These are phyloP conservation scores for Burhinus bistriatus DNA, from an alignment of 2,113 vertebrate species.

Conservation along the genomic window DNA sequence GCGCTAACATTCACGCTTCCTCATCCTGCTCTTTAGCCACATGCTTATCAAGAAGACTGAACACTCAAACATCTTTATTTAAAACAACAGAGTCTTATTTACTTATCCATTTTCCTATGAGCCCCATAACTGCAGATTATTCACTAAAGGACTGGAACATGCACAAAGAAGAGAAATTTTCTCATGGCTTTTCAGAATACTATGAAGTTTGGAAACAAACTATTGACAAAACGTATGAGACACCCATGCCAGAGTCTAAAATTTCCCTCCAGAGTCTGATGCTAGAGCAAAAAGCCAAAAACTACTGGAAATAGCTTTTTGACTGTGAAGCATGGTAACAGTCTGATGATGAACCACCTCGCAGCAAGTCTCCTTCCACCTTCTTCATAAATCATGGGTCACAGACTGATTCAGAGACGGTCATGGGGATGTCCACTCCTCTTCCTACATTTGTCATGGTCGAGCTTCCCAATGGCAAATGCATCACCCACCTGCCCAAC, in stretches of 20 bases:
- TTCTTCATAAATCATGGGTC: not conserved
- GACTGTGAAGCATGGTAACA: fast-evolving
- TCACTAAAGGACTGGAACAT: not conserved
- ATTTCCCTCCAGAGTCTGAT: fast-evolving
- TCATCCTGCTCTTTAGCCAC: not conserved
- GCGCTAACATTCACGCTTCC: not conserved
- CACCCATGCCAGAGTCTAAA: fast-evolving
- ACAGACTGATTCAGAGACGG: fast-evolving
- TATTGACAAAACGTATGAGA: not conserved
- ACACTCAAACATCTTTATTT: not conserved
- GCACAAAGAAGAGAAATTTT: not conserved
- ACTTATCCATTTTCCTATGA: not conserved
- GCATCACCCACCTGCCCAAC: too few relatives aligned
- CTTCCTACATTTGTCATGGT: fast-evolving
- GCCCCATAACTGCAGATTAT: not conserved
- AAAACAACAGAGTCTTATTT: not conserved
- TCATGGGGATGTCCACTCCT: fast-evolving
- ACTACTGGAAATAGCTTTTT: not conserved
- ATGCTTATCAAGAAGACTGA: not conserved
- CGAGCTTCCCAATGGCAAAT: fast-evolving
- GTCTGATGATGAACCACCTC: not conserved
- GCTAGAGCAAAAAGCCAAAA: not conserved
- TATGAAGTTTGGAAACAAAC: not conserved
- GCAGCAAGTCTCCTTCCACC: not conserved
- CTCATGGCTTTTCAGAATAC: not conserved